phyloP scores from a whole-genome alignment of 2,888 invertebrate species.

The Pandemis corylana region DNA sequence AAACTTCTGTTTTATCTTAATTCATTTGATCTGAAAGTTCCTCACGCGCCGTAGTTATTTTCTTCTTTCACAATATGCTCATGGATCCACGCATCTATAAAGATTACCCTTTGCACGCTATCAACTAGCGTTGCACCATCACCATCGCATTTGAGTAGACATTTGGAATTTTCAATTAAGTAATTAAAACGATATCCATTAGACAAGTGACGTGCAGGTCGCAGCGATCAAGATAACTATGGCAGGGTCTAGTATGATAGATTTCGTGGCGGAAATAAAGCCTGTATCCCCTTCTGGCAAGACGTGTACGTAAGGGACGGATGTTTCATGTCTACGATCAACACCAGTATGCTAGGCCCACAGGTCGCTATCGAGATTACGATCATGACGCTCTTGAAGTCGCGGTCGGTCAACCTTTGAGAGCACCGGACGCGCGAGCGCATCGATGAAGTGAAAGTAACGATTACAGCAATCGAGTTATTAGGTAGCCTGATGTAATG shows the following conservation, averaged over 20 bases:
- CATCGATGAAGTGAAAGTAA: slow-evolving; percentile 75
- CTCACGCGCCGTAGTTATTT: neutral
- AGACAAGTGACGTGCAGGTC: slow-evolving; percentile 32
- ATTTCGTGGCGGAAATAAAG: neutral
- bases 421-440: slow-evolving; percentile 59
- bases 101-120: slow-evolving; percentile 13
- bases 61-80: neutral
- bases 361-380: slow-evolving; percentile 30
- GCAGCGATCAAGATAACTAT: slow-evolving; percentile 20
- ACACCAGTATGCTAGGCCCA: neutral
- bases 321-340: neutral
- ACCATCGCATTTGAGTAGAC: slow-evolving; percentile 16
- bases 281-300: neutral
- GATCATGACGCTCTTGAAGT: slow-evolving; percentile 46
- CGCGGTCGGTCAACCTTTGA: slow-evolving; percentile 61
- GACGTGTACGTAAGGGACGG: neutral
- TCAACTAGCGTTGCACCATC: slow-evolving; percentile 18
- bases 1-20: neutral
- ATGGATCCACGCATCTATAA: neutral
- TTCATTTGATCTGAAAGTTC: neutral
- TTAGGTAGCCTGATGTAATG: slow-evolving; percentile 76
- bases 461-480: slow-evolving; percentile 76
- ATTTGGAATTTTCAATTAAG: slow-evolving; percentile 36
- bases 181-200: slow-evolving; percentile 31
- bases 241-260: neutral